Percentiles rank a stretch among this genome's conserved stretches.
Evolutionary conservation across 2,888 invertebrate species (phyloP).

Genomic region (Drosophila testacea): DNA sequence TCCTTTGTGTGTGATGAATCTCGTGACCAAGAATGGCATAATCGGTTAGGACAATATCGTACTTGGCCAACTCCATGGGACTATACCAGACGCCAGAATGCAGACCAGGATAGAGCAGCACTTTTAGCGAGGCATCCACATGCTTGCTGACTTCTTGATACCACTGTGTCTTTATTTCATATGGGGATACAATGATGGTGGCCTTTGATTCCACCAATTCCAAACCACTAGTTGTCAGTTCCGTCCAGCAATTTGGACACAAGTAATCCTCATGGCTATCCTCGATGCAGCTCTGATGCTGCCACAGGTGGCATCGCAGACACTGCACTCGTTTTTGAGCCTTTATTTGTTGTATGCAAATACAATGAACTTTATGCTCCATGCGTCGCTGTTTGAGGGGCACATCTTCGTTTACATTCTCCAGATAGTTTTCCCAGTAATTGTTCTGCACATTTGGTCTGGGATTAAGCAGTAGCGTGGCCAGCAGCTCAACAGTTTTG

Average conservation of each 20-base stretch:
- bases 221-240: slow-evolving; percentile 29
- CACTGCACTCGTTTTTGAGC: slow-evolving; percentile 85
- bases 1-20: slow-evolving; percentile 87
- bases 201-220: slow-evolving; percentile 85
- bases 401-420: slow-evolving; percentile 31
- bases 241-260: slow-evolving; percentile 89
- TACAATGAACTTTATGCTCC: slow-evolving; percentile 72
- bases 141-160: slow-evolving; percentile 89
- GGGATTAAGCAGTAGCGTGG: slow-evolving; percentile 87
- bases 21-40: slow-evolving; percentile 89
- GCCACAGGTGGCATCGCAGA: slow-evolving; percentile 86
- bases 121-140: slow-evolving; percentile 83
- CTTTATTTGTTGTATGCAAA: slow-evolving; percentile 81
- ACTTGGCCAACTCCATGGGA: slow-evolving; percentile 87
- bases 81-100: slow-evolving; percentile 84
- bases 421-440: slow-evolving; percentile 43
- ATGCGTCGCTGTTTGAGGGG: slow-evolving; percentile 32
- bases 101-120: slow-evolving; percentile 86
- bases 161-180: slow-evolving; percentile 90
- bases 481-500: slow-evolving; percentile 91
- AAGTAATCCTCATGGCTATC: slow-evolving; percentile 85
- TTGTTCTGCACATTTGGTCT: slow-evolving; percentile 5
- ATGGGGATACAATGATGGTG: slow-evolving; percentile 91
- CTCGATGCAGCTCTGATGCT: slow-evolving; percentile 88
- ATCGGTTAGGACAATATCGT: slow-evolving; percentile 91